A percentile compares a stretch with the other conserved stretches of the same genome.
phyloP scores from a whole-genome alignment of 1,140 invertebrate species.

The Cylas formicarius region DNA sequence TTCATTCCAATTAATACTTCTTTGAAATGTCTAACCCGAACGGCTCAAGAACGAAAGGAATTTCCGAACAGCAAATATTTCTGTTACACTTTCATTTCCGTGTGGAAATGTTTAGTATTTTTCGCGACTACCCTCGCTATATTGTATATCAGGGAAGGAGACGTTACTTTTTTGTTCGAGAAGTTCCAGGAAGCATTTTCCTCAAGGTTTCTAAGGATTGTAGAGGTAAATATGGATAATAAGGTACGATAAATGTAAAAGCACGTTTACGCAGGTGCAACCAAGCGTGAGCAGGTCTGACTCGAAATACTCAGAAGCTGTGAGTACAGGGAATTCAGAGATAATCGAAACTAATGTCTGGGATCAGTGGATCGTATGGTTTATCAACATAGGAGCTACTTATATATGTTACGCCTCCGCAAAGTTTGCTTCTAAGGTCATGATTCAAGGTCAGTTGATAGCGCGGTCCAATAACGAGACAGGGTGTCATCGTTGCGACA shows the following conservation, averaged over 20 bases:
- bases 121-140: constrained; percentile 50
- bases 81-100: constrained; percentile 59
- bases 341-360: constrained; percentile 33
- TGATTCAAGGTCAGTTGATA: constrained; percentile 56
- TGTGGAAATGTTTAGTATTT: constrained; percentile 60
- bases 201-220: constrained; percentile 51
- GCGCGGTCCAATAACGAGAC: too few species aligned
- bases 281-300: constrained; percentile 24
- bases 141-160: constrained; percentile 48
- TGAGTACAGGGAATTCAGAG: constrained; percentile 33
- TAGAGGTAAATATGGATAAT: constrained; percentile 43
- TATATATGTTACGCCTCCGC: constrained; percentile 65
- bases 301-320: constrained; percentile 32
- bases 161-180: constrained; percentile 50
- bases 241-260: background rate
- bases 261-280: background rate
- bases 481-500: too few species aligned
- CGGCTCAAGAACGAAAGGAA: constrained; percentile 50
- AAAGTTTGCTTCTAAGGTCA: constrained; percentile 77
- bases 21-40: constrained; percentile 38
- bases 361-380: constrained; percentile 49
- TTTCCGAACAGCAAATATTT: constrained; percentile 59
- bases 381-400: constrained; percentile 56
- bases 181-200: constrained; percentile 45
- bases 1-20: constrained; percentile 45